phyloP scores from a whole-genome alignment of 2,797 vertebrate genomes.

The Channa striata region DNA sequence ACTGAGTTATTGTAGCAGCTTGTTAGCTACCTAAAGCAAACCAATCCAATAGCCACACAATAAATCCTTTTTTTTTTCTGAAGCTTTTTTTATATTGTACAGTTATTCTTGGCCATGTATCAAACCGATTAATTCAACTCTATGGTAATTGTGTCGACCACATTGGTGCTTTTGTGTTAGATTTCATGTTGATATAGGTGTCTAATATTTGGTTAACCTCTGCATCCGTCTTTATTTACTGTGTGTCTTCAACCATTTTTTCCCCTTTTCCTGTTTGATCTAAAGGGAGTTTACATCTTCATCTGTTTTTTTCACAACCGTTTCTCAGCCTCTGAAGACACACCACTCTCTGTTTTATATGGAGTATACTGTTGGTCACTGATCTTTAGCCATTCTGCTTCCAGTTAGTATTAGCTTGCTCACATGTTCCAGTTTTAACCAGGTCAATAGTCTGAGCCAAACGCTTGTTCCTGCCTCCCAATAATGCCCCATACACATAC shows the following conservation, averaged over 20 bases:
- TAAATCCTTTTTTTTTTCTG: background rate
- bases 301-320: too few species aligned
- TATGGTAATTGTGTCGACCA: conserved; percentile 10
- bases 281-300: background rate
- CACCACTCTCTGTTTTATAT: too few species aligned
- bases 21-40: background rate
- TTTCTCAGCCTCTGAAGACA: too few species aligned
- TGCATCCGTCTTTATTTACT: too few species aligned
- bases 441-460: conserved; percentile 38
- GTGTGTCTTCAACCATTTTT: too few species aligned
- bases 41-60: background rate
- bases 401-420: conserved; percentile 42
- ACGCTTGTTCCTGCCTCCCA: conserved; percentile 19
- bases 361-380: background rate
- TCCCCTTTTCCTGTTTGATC: too few species aligned
- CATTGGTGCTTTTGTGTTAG: conserved; percentile 12
- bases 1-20: background rate
- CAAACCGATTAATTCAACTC: background rate
- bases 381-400: conserved; percentile 8
- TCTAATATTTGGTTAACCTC: too few species aligned
- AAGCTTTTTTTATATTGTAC: background rate
- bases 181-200: background rate
- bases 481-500: background rate
- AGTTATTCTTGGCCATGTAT: background rate
- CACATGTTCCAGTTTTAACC: conserved; percentile 46